phyloP scores from a whole-genome alignment of 1,140 invertebrate genomes.

The Meteorus sp. region DNA sequence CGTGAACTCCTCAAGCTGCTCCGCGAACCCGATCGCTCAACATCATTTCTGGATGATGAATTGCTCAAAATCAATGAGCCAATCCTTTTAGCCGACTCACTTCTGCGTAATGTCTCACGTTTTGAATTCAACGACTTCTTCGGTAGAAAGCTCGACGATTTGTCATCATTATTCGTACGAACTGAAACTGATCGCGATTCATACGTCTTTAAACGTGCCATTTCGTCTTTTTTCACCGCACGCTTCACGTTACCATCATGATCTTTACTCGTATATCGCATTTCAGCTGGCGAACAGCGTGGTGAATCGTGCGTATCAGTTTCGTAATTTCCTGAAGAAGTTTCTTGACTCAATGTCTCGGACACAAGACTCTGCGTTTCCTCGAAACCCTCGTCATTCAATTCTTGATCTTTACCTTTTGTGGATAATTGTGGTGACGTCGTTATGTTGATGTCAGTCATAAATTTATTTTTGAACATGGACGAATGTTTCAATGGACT shows the following conservation, averaged over 20 bases:
- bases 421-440: conserved; percentile 34
- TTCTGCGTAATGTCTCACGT: conserved; percentile 39
- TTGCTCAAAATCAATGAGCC: conserved; percentile 36
- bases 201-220: conserved; percentile 24
- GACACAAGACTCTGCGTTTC: conserved; percentile 84
- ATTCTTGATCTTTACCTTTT: conserved; percentile 65
- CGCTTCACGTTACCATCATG: conserved; percentile 3
- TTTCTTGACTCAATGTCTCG: conserved; percentile 79
- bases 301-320: conserved; percentile 63
- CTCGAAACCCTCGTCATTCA: conserved; percentile 88
- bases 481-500: conserved; percentile 13
- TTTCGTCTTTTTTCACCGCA: conserved; percentile 25
- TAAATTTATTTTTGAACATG: conserved; percentile 45
- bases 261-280: conserved; percentile 31
- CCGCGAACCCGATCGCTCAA: conserved; percentile 67
- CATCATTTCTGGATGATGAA: conserved; percentile 50
- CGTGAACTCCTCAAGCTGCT: conserved; percentile 78
- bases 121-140: conserved; percentile 43
- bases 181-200: conserved; percentile 14
- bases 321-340: conserved; percentile 73
- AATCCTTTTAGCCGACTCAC: conserved; percentile 28
- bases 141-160: conserved; percentile 45
- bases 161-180: conserved; percentile 21
- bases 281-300: conserved; percentile 51
- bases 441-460: conserved; percentile 54